phyloP scores from a whole-genome alignment of 92 coral and sea anemone species.

The Siderastrea radians region DNA sequence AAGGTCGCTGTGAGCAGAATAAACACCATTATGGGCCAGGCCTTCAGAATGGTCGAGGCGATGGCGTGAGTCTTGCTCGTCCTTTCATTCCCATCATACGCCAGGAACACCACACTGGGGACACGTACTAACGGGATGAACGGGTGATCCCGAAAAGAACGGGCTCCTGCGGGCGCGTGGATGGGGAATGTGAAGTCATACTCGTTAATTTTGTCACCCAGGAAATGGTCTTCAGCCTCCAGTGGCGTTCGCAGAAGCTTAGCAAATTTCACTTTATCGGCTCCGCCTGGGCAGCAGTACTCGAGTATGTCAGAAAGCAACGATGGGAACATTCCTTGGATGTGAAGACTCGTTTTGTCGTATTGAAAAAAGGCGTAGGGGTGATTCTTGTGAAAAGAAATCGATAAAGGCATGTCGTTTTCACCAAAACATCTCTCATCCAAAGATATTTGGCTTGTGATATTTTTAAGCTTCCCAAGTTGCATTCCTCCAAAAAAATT shows the following conservation, averaged over 20 bases:
- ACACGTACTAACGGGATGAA: slow-evolving; percentile 68
- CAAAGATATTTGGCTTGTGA: slow-evolving; percentile 28
- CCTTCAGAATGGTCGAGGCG: slow-evolving; percentile 54
- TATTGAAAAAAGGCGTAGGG: slow-evolving; percentile 9
- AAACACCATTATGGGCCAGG: slow-evolving; percentile 77
- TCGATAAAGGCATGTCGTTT: slow-evolving; percentile 23
- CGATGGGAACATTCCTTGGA: slow-evolving; percentile 79
- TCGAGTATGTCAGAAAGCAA: slow-evolving; percentile 59
- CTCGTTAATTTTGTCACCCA: slow-evolving; percentile 23
- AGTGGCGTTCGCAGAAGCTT: slow-evolving; percentile 41
- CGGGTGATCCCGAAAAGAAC: slow-evolving; percentile 61
- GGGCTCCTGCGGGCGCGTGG: slow-evolving; percentile 57
- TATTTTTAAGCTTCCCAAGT: slow-evolving; percentile 17
- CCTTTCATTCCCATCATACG: slow-evolving; percentile 33
- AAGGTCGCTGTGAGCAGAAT: slow-evolving; percentile 64
- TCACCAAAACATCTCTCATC: slow-evolving; percentile 43
- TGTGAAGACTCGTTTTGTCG: not conserved
- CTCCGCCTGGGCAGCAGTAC: slow-evolving; percentile 66
- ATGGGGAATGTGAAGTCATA: slow-evolving; percentile 84
- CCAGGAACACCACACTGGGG: slow-evolving; percentile 76
- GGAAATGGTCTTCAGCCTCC: slow-evolving; percentile 50
- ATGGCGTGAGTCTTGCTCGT: slow-evolving; percentile 54
- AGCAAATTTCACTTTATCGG: slow-evolving; percentile 59
- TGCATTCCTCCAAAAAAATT: not conserved
- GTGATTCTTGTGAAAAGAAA: slow-evolving; percentile 27